Percentiles rank a stretch among this genome's conserved stretches.
These are phyloP conservation scores for Alectura lathami DNA, from an alignment of 2,113 vertebrate genomes.

Conservation along the genomic window DNA sequence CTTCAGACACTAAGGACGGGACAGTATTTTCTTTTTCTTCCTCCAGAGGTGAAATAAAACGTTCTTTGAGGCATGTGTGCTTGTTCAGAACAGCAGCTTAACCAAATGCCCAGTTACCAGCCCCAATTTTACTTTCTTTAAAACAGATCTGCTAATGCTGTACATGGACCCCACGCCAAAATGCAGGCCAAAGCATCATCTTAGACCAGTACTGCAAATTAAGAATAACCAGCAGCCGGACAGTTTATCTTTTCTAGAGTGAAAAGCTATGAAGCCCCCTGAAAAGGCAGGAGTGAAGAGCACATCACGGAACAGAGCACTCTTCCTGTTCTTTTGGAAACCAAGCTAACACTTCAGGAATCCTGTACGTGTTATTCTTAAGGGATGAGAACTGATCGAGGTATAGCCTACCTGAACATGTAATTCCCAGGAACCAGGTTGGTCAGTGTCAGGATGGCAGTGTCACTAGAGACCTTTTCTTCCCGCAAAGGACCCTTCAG, in stretches of 20 bases:
- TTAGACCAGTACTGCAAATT: neutral
- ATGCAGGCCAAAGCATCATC: neutral
- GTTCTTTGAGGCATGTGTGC: neutral
- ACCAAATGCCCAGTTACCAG: neutral
- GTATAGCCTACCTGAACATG: conserved; percentile 87
- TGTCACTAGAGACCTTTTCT: conserved; percentile 91
- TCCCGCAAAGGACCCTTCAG: conserved; percentile 94
- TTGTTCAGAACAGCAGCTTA: neutral
- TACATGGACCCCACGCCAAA: neutral
- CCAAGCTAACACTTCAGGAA: neutral
- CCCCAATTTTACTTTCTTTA: neutral
- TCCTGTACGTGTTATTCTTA: neutral
- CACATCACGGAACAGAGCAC: neutral
- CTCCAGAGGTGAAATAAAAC: neutral
- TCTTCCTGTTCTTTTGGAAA: neutral
- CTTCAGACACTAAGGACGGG: neutral
- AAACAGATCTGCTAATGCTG: neutral
- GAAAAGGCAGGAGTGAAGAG: neutral
- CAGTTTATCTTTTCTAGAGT: neutral
- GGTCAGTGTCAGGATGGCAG: conserved; percentile 86
- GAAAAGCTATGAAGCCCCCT: neutral
- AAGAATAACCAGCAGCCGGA: neutral
- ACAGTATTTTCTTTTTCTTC: neutral
- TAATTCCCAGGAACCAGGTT: conserved; percentile 95
- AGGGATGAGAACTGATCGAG: neutral